These are phyloP conservation scores for Corvus moneduloides DNA, from an alignment of 2,113 vertebrate species.

Conservation along the genomic window DNA sequence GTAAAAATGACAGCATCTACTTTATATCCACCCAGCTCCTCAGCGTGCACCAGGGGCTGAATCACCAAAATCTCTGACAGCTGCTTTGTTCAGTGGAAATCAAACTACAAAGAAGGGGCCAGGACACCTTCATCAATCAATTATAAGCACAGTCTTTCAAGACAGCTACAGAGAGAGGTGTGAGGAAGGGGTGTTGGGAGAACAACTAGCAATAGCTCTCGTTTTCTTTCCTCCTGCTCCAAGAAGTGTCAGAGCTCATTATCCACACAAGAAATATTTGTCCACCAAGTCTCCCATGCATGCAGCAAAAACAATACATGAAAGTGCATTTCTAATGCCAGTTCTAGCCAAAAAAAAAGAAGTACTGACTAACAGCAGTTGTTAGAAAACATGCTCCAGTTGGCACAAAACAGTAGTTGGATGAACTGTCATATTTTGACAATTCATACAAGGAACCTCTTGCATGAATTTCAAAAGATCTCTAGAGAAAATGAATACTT, in stretches of 20 bases:
- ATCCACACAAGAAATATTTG: conserved; percentile 17
- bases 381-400: conserved; percentile 37
- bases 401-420: neutral
- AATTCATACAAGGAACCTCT: neutral
- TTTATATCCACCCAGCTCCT: conserved; percentile 22
- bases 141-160: conserved; percentile 45
- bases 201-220: neutral
- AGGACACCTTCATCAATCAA: conserved; percentile 66
- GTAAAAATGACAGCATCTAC: conserved; percentile 45
- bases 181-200: neutral
- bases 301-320: neutral
- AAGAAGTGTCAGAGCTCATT: neutral
- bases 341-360: neutral
- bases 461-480: neutral
- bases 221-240: neutral
- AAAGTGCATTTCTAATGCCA: neutral
- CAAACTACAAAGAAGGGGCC: conserved; percentile 58
- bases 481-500: conserved; percentile 33
- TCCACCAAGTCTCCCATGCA: neutral
- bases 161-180: neutral
- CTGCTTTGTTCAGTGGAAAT: conserved; percentile 63
- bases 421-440: conserved; percentile 51
- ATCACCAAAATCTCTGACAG: conserved; percentile 66
- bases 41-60: conserved; percentile 3
- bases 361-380: neutral